Conservation (phyloP, 2,113 vertebrate species). For the Potamarius usumacintae region DNA sequence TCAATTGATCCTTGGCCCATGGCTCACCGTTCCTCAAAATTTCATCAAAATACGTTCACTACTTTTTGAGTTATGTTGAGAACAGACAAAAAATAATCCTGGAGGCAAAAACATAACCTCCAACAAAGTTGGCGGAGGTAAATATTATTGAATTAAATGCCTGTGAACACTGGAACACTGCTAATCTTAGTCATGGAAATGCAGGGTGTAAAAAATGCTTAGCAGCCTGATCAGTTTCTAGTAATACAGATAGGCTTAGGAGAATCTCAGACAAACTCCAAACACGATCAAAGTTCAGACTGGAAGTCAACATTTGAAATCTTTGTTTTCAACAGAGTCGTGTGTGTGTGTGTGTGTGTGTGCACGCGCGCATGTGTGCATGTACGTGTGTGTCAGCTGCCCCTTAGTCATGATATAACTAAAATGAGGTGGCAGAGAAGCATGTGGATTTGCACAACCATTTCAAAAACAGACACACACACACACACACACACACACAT, state of each 20-base stretch:
- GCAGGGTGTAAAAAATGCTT: neutral
- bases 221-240: neutral
- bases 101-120: no score
- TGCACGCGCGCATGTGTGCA: neutral
- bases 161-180: neutral
- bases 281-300: constrained; percentile 1
- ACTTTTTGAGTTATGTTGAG: no score
- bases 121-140: no score
- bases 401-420: constrained; percentile 22
- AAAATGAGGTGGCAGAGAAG: neutral
- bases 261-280: neutral
- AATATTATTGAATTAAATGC: neutral
- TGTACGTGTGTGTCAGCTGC: constrained; percentile 2
- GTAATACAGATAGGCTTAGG: neutral
- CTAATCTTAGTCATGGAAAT: neutral
- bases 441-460: neutral
- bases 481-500: neutral
- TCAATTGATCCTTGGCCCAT: no score
- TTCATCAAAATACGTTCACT: no score
- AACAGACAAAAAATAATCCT: no score
- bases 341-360: constrained; percentile 7
- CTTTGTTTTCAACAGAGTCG: neutral
- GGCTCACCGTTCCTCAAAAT: no score
- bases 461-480: neutral
- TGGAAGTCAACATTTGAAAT: neutral